Percentiles rank a stretch among this genome's conserved stretches.
Conservation (phyloP, 2,888 invertebrate genomes). For the Pachliopta kotzebuea region DNA sequence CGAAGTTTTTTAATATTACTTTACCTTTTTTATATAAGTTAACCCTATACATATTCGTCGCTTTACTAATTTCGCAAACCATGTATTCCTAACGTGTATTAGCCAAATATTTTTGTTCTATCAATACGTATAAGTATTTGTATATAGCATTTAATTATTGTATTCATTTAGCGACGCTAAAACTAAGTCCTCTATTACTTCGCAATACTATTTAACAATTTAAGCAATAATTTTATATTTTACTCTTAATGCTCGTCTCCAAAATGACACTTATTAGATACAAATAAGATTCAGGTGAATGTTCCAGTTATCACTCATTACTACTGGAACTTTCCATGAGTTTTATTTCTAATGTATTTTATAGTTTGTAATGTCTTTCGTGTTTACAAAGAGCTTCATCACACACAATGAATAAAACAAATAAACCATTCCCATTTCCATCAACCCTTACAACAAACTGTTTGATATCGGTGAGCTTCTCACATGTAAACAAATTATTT, state of each 20-base stretch:
- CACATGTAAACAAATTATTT: constrained; percentile 5
- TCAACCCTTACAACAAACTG: neutral
- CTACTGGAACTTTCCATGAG: neutral
- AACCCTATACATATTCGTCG: constrained; percentile 49
- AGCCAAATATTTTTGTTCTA: constrained; percentile 77
- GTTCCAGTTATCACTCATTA: neutral
- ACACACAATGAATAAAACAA: neutral
- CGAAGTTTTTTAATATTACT: constrained; percentile 52
- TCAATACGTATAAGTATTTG: constrained; percentile 66
- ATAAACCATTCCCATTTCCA: too few species aligned
- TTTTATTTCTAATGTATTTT: neutral
- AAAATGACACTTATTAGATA: constrained; percentile 17
- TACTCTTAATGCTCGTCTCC: constrained; percentile 35
- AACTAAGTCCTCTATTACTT: constrained; percentile 72
- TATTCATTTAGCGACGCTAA: constrained; percentile 70
- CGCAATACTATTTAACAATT: constrained; percentile 71
- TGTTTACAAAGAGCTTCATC: neutral
- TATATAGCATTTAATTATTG: constrained; percentile 76
- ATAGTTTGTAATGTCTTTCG: neutral
- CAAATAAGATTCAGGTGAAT: neutral
- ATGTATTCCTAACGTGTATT: constrained; percentile 74
- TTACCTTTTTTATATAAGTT: constrained; percentile 44
- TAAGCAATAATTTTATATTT: constrained; percentile 76
- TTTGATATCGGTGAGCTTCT: constrained; percentile 14
- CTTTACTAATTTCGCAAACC: constrained; percentile 56